phyloP scores from a whole-genome alignment of 2,888 invertebrate species.

The Julus scandinavius region DNA sequence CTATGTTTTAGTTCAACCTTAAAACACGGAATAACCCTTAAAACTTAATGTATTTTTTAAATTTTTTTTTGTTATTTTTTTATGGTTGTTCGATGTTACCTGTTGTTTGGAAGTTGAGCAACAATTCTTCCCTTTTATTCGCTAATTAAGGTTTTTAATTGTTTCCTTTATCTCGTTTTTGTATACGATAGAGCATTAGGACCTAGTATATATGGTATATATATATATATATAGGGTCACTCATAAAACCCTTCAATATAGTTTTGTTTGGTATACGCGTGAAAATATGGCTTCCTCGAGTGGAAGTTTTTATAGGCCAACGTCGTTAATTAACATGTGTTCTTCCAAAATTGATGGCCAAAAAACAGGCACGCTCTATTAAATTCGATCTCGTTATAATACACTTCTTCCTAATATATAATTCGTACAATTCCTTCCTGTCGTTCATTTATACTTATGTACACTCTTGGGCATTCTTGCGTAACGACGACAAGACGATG shows the following conservation, averaged over 20 bases:
- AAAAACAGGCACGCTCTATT: slow-evolving; percentile 17
- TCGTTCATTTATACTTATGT: not conserved
- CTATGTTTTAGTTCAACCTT: not conserved
- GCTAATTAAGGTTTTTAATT: slow-evolving; percentile 5
- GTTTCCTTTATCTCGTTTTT: slow-evolving; percentile 1
- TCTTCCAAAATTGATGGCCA: not conserved
- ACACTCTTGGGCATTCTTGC: not conserved
- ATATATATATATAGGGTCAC: not conserved
- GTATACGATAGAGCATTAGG: not conserved
- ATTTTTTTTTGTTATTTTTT: not conserved
- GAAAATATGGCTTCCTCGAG: not conserved
- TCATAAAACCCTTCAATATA: not conserved
- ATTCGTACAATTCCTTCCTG: not conserved
- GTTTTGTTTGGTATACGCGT: not conserved
- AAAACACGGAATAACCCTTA: not conserved
- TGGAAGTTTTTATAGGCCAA: not conserved
- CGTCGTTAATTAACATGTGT: not conserved
- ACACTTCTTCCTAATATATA: not conserved
- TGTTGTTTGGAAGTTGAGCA: not conserved
- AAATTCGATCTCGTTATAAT: slow-evolving; percentile 13
- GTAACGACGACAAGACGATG: not conserved
- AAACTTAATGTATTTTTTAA: not conserved
- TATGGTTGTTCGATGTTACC: not conserved
- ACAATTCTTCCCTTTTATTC: not conserved
- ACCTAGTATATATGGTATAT: not conserved